phyloP scores from a whole-genome alignment of 2,797 vertebrate species.

The Chelonia mydas region DNA sequence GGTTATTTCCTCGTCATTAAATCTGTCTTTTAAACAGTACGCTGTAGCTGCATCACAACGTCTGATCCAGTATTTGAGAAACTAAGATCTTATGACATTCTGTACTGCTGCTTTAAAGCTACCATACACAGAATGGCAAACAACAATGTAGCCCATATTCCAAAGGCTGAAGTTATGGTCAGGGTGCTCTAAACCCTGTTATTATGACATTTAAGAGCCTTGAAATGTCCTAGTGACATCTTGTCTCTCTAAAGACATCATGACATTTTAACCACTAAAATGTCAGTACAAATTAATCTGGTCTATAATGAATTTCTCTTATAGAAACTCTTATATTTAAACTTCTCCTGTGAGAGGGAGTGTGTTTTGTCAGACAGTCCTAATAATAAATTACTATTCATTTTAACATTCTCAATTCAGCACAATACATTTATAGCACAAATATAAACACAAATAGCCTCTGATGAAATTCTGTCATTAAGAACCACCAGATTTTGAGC shows the following conservation, averaged over 20 bases:
- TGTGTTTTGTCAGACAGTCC: neutral
- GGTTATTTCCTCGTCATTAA: neutral
- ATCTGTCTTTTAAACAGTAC: neutral
- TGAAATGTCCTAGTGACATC: neutral
- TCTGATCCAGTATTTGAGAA: neutral
- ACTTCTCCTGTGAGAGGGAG: neutral
- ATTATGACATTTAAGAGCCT: rapidly evolving
- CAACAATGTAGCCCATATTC: neutral
- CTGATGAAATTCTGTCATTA: neutral
- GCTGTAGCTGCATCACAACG: neutral
- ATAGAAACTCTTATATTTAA: neutral
- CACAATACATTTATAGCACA: neutral
- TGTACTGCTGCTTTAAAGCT: neutral
- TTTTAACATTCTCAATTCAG: neutral
- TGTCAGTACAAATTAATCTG: neutral
- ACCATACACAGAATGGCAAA: neutral
- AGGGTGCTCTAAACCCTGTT: neutral
- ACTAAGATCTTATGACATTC: neutral
- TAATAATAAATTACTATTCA: neutral
- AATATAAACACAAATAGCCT: neutral
- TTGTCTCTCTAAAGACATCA: neutral
- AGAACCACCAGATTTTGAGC: neutral
- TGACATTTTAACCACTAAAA: neutral
- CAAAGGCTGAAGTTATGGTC: neutral
- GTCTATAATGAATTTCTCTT: neutral